phyloP scores from a whole-genome alignment of 2,797 vertebrate genomes.

The Hippoglossus hippoglossus region DNA sequence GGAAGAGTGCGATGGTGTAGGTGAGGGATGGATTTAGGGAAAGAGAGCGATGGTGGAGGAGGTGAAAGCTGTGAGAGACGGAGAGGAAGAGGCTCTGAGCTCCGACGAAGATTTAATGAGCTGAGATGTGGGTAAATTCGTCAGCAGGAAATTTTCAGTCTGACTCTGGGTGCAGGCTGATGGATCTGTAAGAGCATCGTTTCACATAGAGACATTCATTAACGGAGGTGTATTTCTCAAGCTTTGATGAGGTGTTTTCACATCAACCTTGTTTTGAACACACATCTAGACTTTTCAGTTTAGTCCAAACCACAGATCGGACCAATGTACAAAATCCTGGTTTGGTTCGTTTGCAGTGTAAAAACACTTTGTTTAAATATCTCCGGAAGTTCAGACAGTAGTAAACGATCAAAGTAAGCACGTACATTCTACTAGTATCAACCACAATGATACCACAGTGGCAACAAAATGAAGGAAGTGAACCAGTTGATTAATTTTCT shows the following conservation, averaged over 20 bases:
- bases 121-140: slow-evolving; percentile 43
- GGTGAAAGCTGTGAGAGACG: slow-evolving; percentile 6
- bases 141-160: slow-evolving; percentile 20
- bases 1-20: slow-evolving; percentile 21
- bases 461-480: no score
- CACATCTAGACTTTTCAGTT: no score
- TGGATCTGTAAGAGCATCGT: not conserved
- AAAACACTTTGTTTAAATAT: no score
- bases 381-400: no score
- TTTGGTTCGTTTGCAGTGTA: no score
- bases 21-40: slow-evolving; percentile 23
- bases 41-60: slow-evolving; percentile 21
- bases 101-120: slow-evolving; percentile 52
- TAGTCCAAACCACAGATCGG: no score
- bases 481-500: no score
- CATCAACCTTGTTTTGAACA: not conserved
- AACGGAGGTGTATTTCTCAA: slow-evolving; percentile 36
- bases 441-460: no score
- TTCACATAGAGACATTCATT: slow-evolving; percentile 29
- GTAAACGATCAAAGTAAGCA: no score
- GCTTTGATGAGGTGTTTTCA: slow-evolving; percentile 43
- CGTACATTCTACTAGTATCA: no score
- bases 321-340: no score
- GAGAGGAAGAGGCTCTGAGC: slow-evolving; percentile 17
- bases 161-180: slow-evolving; percentile 2